Base-by-base conservation (phyloP, 2,888 invertebrate genomes). In the Cecidostiba fungosa region DNA sequence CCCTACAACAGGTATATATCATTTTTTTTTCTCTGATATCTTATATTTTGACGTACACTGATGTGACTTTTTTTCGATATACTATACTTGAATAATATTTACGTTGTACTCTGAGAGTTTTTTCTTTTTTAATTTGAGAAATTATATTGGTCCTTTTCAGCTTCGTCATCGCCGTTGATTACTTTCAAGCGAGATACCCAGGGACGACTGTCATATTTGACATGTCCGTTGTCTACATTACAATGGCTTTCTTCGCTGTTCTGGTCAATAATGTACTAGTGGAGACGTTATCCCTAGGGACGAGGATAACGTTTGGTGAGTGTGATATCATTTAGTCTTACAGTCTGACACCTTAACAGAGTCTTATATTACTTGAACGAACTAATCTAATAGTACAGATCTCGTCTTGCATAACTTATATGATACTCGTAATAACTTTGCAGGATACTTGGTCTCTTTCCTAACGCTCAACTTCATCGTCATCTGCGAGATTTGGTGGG, bases 161-260 rank as follows among this genome's bases (percentile, higher is more conserved):
- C 92, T 98, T 98, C 93, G 97, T 98, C 92, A 98, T 98, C 94
- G 98, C 98, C 12, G 97, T 98, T 89, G 98, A 98, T 94, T 98
- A 97, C 94, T 98, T 98, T 94, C 97, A 98, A 94, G 95, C 95
- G 29, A 95, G 97, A 89, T 98, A 97, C 93, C 98, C 97, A 0
- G 96, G 96, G 82, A 96, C 97, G 0, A 97, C 97, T 1, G 97
- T 98, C 87, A 97, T 98, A 91, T 97, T 98, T 92, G 98, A 98
- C 93, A 98, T 98, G 97, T 98, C 98, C 19, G 95, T 98, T 87
- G 97, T 98, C 66, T 98, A 98, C 93, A 98, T 98, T 88, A 95
- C 97, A n/a, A 96, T 97, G 88, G 98, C 98, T 43, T 97, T 98
- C 90, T 95, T 96, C 85, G 97, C 98, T 3, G 98, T 98, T 10